Percentiles rank a stretch among this genome's conserved stretches.
Conservation (phyloP, 2,888 invertebrate species). For the Rhopalosiphum nymphaeae region DNA sequence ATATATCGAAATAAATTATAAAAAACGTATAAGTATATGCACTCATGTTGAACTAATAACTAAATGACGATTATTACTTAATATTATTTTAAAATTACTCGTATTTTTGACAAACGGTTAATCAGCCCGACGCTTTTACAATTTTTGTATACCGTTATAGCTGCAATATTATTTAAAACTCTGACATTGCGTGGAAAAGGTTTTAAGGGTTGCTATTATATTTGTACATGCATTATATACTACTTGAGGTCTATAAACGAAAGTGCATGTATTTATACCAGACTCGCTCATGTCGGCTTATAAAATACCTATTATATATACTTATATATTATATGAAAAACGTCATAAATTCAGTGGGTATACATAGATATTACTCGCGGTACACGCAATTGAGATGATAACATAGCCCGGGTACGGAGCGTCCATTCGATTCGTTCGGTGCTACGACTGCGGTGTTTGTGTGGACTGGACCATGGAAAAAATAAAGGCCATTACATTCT, state of each 20-base stretch:
- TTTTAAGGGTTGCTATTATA: background rate
- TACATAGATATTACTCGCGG: background rate
- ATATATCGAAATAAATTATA: background rate
- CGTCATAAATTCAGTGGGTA: background rate
- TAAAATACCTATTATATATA: no score
- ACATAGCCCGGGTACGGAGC: background rate
- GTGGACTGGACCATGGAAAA: conserved; percentile 52
- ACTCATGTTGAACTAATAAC: background rate
- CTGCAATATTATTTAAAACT: background rate
- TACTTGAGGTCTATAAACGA: background rate
- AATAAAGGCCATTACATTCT: conserved; percentile 62
- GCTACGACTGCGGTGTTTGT: background rate
- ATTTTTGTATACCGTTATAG: background rate
- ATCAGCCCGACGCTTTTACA: background rate
- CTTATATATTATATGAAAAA: background rate
- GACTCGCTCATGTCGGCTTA: background rate
- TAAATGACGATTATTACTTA: background rate
- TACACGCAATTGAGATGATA: background rate
- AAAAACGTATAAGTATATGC: background rate
- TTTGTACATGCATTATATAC: background rate
- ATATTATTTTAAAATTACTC: background rate
- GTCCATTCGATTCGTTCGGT: conserved; percentile 14
- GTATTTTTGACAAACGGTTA: background rate
- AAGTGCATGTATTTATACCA: background rate
- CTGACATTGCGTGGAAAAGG: background rate